Evolutionary conservation across 2,113 vertebrate genomes (phyloP).

Genomic region (Progne subis): DNA sequence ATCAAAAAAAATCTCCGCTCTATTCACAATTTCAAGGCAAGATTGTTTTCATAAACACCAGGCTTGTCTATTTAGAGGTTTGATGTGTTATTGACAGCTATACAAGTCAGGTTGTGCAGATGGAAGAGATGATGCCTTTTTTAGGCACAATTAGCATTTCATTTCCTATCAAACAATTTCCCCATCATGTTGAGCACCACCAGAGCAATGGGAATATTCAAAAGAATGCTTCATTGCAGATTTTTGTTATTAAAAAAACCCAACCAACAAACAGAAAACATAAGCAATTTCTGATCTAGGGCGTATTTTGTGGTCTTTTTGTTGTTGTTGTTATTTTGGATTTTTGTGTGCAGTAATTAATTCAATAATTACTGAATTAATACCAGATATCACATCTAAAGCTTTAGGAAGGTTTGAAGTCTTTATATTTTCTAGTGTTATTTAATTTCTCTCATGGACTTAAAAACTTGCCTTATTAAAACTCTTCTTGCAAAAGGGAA

Average conservation of each 20-base stretch:
- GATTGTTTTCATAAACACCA: not conserved
- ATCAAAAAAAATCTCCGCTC: not conserved
- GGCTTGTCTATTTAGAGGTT: not conserved
- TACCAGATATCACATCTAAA: not conserved
- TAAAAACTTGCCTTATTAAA: not conserved
- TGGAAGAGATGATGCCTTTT: not conserved
- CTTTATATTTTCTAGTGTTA: not conserved
- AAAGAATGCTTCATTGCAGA: not conserved
- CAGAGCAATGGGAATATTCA: not conserved
- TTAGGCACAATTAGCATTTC: constrained; percentile 54
- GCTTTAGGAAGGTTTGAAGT: not conserved
- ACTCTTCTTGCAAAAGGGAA: not conserved
- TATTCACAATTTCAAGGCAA: not conserved
- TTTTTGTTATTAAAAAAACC: not conserved
- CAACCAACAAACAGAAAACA: not conserved
- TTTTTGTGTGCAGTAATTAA: not conserved
- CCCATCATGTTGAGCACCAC: not conserved
- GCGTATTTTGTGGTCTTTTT: not conserved
- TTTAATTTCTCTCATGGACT: not conserved
- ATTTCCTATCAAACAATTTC: constrained; percentile 47
- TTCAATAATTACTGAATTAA: not conserved
- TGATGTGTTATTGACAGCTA: constrained; percentile 38
- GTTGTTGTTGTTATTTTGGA: too few species aligned
- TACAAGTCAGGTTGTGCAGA: constrained; percentile 3
- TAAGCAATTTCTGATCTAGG: not conserved